phyloP scores from a whole-genome alignment of 2,888 invertebrate species.

The Cyaniris semiargus region DNA sequence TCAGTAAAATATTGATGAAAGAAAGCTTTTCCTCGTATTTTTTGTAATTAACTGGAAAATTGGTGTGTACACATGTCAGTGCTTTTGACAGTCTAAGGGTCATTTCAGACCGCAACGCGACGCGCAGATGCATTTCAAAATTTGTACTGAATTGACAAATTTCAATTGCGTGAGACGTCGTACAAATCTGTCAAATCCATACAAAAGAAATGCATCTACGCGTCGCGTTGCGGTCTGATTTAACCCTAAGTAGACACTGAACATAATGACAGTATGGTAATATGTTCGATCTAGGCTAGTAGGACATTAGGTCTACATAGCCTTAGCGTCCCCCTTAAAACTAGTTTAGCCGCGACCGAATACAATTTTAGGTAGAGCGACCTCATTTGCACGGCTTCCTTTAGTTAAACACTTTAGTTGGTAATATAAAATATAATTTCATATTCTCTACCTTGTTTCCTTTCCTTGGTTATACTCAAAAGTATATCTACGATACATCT shows the following conservation, averaged over 20 bases:
- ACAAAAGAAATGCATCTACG: too few species aligned
- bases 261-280: neutral
- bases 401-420: neutral
- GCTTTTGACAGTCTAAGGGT: neutral
- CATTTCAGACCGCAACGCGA: too few species aligned
- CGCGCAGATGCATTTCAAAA: too few species aligned
- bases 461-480: neutral
- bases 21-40: neutral
- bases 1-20: neutral
- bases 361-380: neutral
- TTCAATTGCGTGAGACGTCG: too few species aligned
- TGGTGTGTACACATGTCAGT: neutral
- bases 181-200: too few species aligned
- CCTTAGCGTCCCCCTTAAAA: neutral
- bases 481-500: too few species aligned
- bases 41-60: neutral
- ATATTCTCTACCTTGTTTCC: neutral
- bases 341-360: slow-evolving; percentile 12
- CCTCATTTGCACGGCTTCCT: neutral
- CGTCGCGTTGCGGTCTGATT: too few species aligned
- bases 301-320: slow-evolving; percentile 10
- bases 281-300: slow-evolving; percentile 14
- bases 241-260: neutral
- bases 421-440: neutral
- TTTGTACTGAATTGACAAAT: too few species aligned